phyloP scores from a whole-genome alignment of 2,888 invertebrate species.

The Odontomyia ornata region DNA sequence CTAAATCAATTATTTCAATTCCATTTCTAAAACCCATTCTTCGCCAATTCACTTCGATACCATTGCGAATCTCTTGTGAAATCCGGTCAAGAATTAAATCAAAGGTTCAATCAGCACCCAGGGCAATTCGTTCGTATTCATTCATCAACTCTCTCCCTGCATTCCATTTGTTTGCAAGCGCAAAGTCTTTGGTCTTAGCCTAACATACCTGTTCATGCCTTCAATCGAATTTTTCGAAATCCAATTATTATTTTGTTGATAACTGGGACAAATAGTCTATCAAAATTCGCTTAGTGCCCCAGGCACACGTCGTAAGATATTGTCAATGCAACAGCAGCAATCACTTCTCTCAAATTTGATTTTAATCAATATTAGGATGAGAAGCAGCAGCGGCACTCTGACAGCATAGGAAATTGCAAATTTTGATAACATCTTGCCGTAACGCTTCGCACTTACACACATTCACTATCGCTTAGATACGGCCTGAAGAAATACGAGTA shows the following conservation, averaged over 20 bases:
- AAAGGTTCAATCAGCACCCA: too few relatives aligned
- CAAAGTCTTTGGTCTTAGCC: not conserved
- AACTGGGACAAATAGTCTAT: slow-evolving; percentile 44
- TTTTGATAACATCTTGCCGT: slow-evolving; percentile 37
- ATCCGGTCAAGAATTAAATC: too few relatives aligned
- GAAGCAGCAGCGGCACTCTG: slow-evolving; percentile 7
- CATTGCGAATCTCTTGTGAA: too few relatives aligned
- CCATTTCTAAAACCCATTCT: too few relatives aligned
- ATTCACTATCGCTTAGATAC: too few relatives aligned
- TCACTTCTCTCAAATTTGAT: slow-evolving; percentile 36
- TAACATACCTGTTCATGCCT: not conserved
- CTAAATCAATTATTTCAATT: too few relatives aligned
- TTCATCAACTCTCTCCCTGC: not conserved
- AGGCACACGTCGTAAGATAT: slow-evolving; percentile 26
- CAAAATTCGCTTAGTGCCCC: slow-evolving; percentile 43
- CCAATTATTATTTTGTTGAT: slow-evolving; percentile 30
- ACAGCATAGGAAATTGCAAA: slow-evolving; percentile 44
- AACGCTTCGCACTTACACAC: not conserved
- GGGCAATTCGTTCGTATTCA: not conserved
- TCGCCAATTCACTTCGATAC: too few relatives aligned
- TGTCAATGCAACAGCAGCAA: slow-evolving; percentile 37
- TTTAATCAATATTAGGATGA: slow-evolving; percentile 38
- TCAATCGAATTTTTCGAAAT: slow-evolving; percentile 23
- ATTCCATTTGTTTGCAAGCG: not conserved
- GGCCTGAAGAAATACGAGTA: not conserved